Evolutionary conservation across 1,140 invertebrate species (phyloP), one percentile per base, ranked within the genome.

Genomic region (Hirudo medicinalis): DNA sequence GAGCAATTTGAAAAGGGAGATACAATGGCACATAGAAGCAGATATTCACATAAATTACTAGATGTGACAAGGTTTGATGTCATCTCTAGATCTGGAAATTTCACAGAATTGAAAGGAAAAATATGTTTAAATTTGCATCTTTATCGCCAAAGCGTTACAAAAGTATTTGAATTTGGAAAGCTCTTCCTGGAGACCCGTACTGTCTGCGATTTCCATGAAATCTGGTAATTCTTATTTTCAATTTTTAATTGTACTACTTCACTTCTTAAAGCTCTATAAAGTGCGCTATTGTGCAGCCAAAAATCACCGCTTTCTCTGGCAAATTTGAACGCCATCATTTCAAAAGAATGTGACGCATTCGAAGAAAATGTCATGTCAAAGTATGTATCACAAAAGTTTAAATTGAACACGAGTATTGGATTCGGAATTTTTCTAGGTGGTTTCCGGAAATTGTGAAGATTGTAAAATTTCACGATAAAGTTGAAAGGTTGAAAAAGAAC

Each of bases 381-480:
- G 79, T 43, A 11, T 43, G 57, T 22, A 32, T 6, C 17, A 32
- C 9, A 25, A 32, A 63, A 15, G 57, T 11, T 63, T 22, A n/a
- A 13, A 20, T 25, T 63, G 57, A 63, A 11, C 22, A 8, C 19
- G 6, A 13, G 22, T 32, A 32, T 19, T 22, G 11, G 19, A 32
- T 25, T 63, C 22, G 29, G 9, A 19, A 13, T 25, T 63, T 53
- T 75, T 76, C 29, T 73, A 80, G 79, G 32, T 83, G 82, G 82
- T 80, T 78, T 71, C 80, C 80, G 22, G 77, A 75, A 27, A 74
- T 81, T 11, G 79, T 82, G 53, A 80, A 80, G 69, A 74, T 83
- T 8, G 82, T 81, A 72, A 76, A 78, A 43, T 78, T 79, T 67
- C 78, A 81, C 57, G 77, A 78, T 22, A 77, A 74, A 43, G 77